phyloP scores from a whole-genome alignment of 2,113 vertebrate genomes.

The Sapayoa aenigma region DNA sequence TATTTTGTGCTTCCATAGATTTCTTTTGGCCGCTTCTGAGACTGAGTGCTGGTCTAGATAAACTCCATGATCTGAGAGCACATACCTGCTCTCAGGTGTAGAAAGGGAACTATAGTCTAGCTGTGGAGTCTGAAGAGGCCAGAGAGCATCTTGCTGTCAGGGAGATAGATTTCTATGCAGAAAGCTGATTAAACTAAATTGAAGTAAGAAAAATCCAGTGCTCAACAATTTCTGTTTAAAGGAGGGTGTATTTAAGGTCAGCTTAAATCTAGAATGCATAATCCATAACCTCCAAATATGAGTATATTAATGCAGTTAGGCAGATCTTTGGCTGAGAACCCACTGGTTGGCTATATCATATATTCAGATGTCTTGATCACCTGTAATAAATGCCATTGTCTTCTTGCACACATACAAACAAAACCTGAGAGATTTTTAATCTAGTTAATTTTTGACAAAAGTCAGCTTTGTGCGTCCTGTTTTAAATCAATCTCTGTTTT shows the following conservation, averaged over 20 bases:
- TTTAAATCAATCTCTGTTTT: not conserved
- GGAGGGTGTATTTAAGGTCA: not conserved
- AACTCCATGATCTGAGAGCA: not conserved
- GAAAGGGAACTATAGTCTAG: not conserved
- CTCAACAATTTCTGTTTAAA: not conserved
- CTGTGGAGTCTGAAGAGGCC: not conserved
- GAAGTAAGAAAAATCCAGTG: not conserved
- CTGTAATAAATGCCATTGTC: not conserved
- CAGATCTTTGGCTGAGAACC: not conserved
- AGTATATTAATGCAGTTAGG: not conserved
- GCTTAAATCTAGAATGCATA: not conserved
- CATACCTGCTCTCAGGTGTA: not conserved
- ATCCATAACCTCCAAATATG: not conserved
- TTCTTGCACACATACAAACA: not conserved
- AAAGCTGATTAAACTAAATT: not conserved
- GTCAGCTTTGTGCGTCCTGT: not conserved
- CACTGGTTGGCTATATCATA: not conserved
- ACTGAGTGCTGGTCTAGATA: not conserved
- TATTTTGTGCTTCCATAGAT: not conserved
- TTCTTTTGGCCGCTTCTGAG: not conserved
- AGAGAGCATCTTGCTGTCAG: not conserved
- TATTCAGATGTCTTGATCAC: not conserved
- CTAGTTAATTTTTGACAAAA: not conserved
- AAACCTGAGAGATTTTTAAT: not conserved
- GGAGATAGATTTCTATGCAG: not conserved